Evolutionary conservation across 1,140 invertebrate species (phyloP), one percentile per base, ranked within the genome.

Genomic region (Drosophila jambulina): DNA sequence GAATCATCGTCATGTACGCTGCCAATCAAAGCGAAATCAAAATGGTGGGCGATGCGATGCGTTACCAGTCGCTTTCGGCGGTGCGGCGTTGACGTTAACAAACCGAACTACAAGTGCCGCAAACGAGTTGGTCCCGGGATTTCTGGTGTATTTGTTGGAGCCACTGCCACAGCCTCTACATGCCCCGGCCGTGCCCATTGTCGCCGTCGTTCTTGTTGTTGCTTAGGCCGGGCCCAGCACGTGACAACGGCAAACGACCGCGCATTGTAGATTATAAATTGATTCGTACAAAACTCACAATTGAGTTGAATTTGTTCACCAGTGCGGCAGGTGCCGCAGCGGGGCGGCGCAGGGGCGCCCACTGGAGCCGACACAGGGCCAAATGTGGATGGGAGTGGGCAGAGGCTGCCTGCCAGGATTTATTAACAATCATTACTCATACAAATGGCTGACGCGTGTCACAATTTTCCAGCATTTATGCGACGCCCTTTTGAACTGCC

Each of bases 371-470:
- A 32, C 29, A 53, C 12, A 21, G 27, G 19, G 48, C 27, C 48
- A 51, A 51, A 15, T 34, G 32, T 17, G 13, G 51, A 53, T 53
- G 27, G 25, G 25, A 32, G 7, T 23, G 48, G 45, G 45, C 19
- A 9, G 64, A 17, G 75, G 48, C 65, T 68, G 54, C 56, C 46
- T 77, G 57, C 51, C 80, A 75, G 75, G 85, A 90, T 90, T 90
- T 90, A 90, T 90, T 90, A 90, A 90, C 85, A 91, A 90, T 90
- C 85, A 90, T 90, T 90, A 90, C 85, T 90, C 85, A 90, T 90
- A 90, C 82, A 90, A 90, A 90, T 90, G 85, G 85, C 78, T 90
- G 85, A 90, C 82, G 85, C 85, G 85, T 90, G 85, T 90, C 85
- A 90, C 85, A 90, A 90, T 90, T 90, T 91, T 82, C 78, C 85